Percentiles rank a stretch among this genome's conserved stretches.
Evolutionary conservation across 2,888 invertebrate genomes (phyloP).

Genomic region (Synanthedon formicaeformis): DNA sequence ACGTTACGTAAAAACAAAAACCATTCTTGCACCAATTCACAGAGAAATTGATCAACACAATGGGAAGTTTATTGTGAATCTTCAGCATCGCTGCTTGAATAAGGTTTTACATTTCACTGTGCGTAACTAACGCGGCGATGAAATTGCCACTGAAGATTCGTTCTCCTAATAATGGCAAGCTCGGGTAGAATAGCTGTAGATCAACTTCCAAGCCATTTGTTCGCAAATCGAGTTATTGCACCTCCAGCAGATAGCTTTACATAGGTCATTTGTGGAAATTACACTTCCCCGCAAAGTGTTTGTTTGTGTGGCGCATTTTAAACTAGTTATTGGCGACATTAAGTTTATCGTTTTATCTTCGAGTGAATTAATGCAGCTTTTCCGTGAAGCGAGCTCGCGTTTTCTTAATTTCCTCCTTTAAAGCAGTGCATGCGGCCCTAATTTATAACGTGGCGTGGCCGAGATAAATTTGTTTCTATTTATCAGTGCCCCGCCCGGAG

Average conservation of each 20-base stretch:
- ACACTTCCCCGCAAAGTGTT: constrained; percentile 22
- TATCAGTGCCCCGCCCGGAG: constrained; percentile 29
- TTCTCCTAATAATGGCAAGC: constrained; percentile 27
- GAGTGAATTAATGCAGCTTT: constrained; percentile 29
- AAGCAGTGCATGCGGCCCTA: constrained; percentile 37
- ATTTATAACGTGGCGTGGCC: constrained; percentile 42
- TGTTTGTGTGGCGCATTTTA: constrained; percentile 21
- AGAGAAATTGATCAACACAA: constrained; percentile 5
- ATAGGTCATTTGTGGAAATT: constrained; percentile 60
- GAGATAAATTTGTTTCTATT: constrained; percentile 43
- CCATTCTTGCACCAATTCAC: neutral
- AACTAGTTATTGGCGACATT: constrained; percentile 8
- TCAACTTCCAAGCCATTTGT: constrained; percentile 65
- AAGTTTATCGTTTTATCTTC: neutral
- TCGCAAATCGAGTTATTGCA: constrained; percentile 67
- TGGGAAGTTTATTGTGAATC: constrained; percentile 32
- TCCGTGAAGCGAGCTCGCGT: constrained; percentile 28
- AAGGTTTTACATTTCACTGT: constrained; percentile 28
- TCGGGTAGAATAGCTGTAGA: constrained; percentile 38
- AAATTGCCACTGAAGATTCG: constrained; percentile 36
- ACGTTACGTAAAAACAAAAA: constrained; percentile 12
- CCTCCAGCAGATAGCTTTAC: constrained; percentile 56
- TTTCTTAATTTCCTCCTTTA: constrained; percentile 43
- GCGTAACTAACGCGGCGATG: constrained; percentile 44
- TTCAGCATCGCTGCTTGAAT: constrained; percentile 49